Conservation (phyloP, 2,113 vertebrate genomes). For the Tachuris rubrigastra region DNA sequence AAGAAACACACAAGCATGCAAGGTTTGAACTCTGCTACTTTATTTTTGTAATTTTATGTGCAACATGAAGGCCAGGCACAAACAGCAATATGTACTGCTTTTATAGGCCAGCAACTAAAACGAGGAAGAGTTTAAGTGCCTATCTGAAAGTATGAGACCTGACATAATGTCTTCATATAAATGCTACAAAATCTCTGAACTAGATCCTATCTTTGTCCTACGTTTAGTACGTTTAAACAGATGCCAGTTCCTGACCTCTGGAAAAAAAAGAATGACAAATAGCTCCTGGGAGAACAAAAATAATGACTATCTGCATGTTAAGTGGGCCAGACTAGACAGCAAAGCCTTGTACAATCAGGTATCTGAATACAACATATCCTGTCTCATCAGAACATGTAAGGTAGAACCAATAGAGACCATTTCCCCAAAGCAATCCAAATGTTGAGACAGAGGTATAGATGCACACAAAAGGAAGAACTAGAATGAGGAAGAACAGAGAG, state of each 20-base stretch:
- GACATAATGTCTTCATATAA: not conserved
- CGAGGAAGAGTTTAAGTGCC: not conserved
- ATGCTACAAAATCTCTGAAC: not conserved
- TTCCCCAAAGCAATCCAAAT: not conserved
- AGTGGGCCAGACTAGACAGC: not conserved
- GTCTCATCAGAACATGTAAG: not conserved
- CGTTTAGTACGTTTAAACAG: not conserved
- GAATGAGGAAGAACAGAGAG: not conserved
- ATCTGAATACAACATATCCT: not conserved
- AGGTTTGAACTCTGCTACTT: constrained; percentile 20
- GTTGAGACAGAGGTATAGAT: not conserved
- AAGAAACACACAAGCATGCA: not conserved
- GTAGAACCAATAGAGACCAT: not conserved
- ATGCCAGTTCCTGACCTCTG: not conserved
- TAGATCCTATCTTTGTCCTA: not conserved
- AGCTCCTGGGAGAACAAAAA: not conserved
- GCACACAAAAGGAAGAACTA: not conserved
- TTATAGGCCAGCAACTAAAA: not conserved
- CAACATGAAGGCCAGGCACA: not conserved
- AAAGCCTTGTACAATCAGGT: not conserved
- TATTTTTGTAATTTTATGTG: constrained; percentile 25
- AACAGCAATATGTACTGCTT: constrained; percentile 10
- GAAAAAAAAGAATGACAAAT: not conserved
- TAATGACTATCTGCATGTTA: not conserved
- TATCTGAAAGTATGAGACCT: not conserved